Evolutionary conservation across 2,797 vertebrate genomes (phyloP), one percentile per base, ranked within the genome.

Genomic region (Eurystomus glaucurus): DNA sequence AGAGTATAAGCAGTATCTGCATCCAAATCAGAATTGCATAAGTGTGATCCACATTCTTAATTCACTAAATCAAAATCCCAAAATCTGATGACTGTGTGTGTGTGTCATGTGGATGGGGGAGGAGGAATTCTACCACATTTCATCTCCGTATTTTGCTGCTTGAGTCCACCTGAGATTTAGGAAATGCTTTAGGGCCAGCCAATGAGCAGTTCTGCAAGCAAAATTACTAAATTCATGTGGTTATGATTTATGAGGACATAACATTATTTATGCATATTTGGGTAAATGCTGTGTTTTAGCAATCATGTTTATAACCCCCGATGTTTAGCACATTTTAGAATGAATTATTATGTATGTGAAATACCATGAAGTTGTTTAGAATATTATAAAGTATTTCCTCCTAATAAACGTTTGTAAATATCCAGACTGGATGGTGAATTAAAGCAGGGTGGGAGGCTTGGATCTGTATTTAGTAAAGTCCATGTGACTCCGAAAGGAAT

Each of bases 181-280:
- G 51, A 90, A 85, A 70, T 39, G 26, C 48, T 95, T 95, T 74
- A 92, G n/a, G 78, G 48, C 9, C 37, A 85, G 35, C 61, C 81
- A 76, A 68, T 23, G 20, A 85, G 23, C 78, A 82, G 64, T 68
- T 83, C 75, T 89, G 31, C 43, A 82, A 46, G 51, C 14, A 88
- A 88, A 94, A 90, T 85, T 85, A 50, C 55, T 86, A 79, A 77
- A 80, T 92, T 93, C 71, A 80, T 1, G 0, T 77, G 43, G 62
- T 55, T 60, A 60, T 90, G 72, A 96, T 95, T 94, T 93, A 85
- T 66, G 55, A 89, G 45, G 48, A 87, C 35, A 19, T 52, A 82
- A 48, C 5, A 52, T 95, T 92, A 90, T 97, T 90, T 93, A 93
- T 93, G 77, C 51, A 51, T 92, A 92, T 93, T 96, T 94, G 78